A percentile compares a stretch with the other conserved stretches of the same genome.
Evolutionary conservation across 2,888 invertebrate genomes (phyloP).

Genomic region (Parnassius orleans): DNA sequence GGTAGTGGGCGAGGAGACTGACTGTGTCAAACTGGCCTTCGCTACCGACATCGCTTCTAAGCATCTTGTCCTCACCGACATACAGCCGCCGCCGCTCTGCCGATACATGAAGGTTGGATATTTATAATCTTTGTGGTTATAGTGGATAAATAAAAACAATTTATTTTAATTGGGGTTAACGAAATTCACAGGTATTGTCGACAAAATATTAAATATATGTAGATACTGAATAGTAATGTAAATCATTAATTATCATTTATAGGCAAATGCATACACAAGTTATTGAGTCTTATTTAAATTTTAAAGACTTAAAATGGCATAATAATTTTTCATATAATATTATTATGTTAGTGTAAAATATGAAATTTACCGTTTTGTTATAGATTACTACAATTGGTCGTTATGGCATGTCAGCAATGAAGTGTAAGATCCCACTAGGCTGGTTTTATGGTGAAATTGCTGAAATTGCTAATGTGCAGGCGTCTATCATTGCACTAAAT

Average conservation of each 20-base stretch:
- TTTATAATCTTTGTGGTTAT: not conserved
- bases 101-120: slow-evolving; percentile 90
- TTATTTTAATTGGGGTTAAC: too few species aligned
- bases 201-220: too few species aligned
- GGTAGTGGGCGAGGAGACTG: slow-evolving; percentile 92
- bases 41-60: slow-evolving; percentile 93
- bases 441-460: slow-evolving; percentile 95
- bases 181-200: too few species aligned
- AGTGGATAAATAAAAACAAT: too few species aligned
- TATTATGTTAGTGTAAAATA: too few species aligned
- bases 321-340: too few species aligned
- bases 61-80: slow-evolving; percentile 91
- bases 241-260: too few species aligned
- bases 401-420: slow-evolving; percentile 94
- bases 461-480: slow-evolving; percentile 84
- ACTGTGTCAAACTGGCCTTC: slow-evolving; percentile 91
- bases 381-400: slow-evolving; percentile 95
- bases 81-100: slow-evolving; percentile 94
- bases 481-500: slow-evolving; percentile 66
- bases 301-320: too few species aligned
- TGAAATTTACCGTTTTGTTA: slow-evolving; percentile 26
- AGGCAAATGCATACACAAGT: too few species aligned
- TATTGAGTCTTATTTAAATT: too few species aligned
- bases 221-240: too few species aligned
- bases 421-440: slow-evolving; percentile 95